Base-by-base conservation (phyloP, 2,888 invertebrate genomes). In the Macrophya alboannulata region DNA sequence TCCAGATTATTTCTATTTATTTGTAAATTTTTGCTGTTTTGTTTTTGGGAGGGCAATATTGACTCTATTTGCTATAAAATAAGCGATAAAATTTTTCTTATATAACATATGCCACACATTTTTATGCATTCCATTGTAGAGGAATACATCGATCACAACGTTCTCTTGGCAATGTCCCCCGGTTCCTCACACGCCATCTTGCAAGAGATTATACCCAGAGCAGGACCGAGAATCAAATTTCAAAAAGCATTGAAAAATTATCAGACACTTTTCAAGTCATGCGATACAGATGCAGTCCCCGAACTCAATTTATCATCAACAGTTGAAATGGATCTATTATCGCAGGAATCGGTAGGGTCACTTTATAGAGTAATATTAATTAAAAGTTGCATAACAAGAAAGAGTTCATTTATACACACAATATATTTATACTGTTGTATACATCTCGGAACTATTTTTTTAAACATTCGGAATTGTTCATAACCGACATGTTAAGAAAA, bases 241-340 rank as follows among this genome's bases (percentile, higher is more conserved):
- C 65, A 21, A n/a, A 65, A n/a, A 65, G 65, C 65, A 5, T 31
- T 65, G 65, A n/a, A 65, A 65, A 65, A 6, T 31, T 65, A 65
- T 12, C 65, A 65, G 65, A 6, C 21, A 65, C 21, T 65, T 65
- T 31, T 65, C 25, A 65, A 31, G 65, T n/a, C n/a, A n/a, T 31
- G 25, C 25, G 31, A 21, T 25, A 31, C 12, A 31, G 65, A 65
- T 65, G 65, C 31, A 5, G 15, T 65, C 31, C 31, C 25, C 65
- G 25, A 9, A 31, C 21, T 25, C 2, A 4, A 1, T 65, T 65
- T 25, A 65, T 6, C 9, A 12, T 25, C 31, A 12, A 65, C 12
- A 25, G 5, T 31, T 4, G 25, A 65, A 55, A 55, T 55, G 55
- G 55, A 55, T 55, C 55, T n/a, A 55, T 15, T 55, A n/a, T 5